Base-by-base conservation (phyloP, 2,888 invertebrate genomes). In the Phoronis australis region DNA sequence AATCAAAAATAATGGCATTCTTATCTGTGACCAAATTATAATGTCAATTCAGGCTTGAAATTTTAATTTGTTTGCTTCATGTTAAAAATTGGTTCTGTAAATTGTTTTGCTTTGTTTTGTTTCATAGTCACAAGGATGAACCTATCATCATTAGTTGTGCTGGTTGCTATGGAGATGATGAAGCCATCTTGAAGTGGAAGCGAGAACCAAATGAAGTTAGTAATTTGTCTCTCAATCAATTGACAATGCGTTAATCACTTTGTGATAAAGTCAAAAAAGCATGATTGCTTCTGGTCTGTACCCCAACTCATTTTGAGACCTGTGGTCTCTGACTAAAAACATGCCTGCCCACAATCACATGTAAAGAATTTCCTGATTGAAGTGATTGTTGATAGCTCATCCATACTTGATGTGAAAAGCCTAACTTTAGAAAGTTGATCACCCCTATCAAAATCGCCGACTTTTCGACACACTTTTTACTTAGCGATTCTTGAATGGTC, bases 181-280 rank as follows among this genome's bases (percentile, higher is more conserved):
- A 80, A 61, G 73, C 79, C 20, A 73, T 80, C n/a, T 63, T 81
- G n/a, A 69, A 75, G 44, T 80, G 80, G 80, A 71, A 61, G 24
- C 68, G 67, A 50, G 77, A 76, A 52, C 57, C 68, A 40, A 69
- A 73, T 54, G 77, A 78, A 61, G 71, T 72, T 59, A 54, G 43
- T 31, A n/a, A n/a, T n/a, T n/a, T n/a, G n/a, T n/a, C n/a, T n/a
- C n/a, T n/a, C n/a, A n/a, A n/a, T n/a, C n/a, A 35, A 35, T 35
- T 12, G n/a, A 35, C 35, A 12, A 12, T 35, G 35, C 35, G 35
- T 35, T 15, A n/a, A 35, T 12, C 35, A 35, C 35, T n/a, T n/a
- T n/a, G n/a, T n/a, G n/a, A n/a, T n/a, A n/a, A n/a, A n/a, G n/a
- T n/a, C n/a, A n/a, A n/a, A n/a, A n/a, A n/a, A n/a, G n/a, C n/a